These are phyloP conservation scores for Anthopleura sola DNA, from an alignment of 64 coral and sea anemone species.

Conservation along the genomic window DNA sequence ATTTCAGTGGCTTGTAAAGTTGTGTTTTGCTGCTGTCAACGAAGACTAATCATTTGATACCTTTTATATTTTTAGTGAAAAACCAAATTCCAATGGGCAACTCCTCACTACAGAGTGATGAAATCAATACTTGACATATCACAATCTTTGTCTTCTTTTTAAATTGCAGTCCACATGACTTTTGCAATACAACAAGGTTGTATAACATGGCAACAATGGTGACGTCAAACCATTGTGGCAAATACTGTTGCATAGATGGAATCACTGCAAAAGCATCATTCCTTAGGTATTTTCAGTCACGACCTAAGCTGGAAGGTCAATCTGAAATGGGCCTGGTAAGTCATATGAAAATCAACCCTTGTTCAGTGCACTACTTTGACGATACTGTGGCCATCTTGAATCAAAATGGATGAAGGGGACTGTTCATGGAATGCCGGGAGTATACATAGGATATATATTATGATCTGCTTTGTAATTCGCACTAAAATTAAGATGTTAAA, in stretches of 20 bases:
- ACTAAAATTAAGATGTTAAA: neutral
- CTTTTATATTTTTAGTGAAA: no score
- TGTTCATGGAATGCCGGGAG: no score
- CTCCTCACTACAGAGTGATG: no score
- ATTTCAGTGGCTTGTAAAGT: no score
- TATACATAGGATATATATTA: no score
- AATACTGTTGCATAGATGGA: neutral
- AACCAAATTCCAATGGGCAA: no score
- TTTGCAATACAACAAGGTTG: slow-evolving; percentile 12
- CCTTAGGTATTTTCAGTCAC: neutral
- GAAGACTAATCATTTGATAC: no score
- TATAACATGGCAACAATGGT: neutral
- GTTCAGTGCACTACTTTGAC: no score
- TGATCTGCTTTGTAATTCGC: neutral
- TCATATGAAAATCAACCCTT: neutral
- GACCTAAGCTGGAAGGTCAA: neutral
- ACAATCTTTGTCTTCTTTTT: neutral
- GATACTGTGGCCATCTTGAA: no score
- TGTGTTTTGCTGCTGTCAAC: no score
- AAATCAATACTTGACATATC: no score
- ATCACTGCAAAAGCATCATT: slow-evolving; percentile 9
- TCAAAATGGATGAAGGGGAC: no score
- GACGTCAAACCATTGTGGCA: slow-evolving; percentile 8
- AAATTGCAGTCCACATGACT: slow-evolving; percentile 7
- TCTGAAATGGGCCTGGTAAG: slow-evolving; percentile 24